A percentile compares a stretch with the other conserved stretches of the same genome.
Evolutionary conservation across 2,113 vertebrate genomes (phyloP).

Genomic region (Hassar affinis): DNA sequence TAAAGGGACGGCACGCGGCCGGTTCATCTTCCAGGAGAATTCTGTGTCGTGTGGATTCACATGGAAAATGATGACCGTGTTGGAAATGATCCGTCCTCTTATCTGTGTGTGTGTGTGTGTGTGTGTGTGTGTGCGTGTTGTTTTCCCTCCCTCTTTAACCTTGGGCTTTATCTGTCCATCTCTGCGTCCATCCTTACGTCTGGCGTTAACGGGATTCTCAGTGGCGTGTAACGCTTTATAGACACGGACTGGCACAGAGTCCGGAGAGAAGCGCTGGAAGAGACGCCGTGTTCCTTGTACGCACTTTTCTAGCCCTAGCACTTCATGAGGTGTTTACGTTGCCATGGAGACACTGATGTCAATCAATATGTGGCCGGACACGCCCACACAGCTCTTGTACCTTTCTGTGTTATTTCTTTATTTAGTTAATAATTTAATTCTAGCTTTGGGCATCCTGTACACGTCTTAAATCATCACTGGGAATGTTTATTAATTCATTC

Average conservation of each 20-base stretch:
- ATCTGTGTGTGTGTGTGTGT: constrained; percentile 13
- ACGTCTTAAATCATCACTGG: not conserved
- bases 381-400: not conserved
- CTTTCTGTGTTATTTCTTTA: no score
- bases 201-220: not conserved
- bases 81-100: not conserved
- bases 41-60: constrained; percentile 15
- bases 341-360: not conserved
- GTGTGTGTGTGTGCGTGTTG: no score
- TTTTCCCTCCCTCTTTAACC: not conserved
- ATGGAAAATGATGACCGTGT: constrained; percentile 5
- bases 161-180: not conserved
- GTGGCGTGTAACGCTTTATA: not conserved
- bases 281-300: not conserved
- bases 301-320: not conserved
- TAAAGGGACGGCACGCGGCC: not conserved
- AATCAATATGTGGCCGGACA: not conserved
- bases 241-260: no score
- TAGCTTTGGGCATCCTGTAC: not conserved
- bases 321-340: not conserved
- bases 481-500: no score
- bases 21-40: constrained; percentile 16
- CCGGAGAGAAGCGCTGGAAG: not conserved
- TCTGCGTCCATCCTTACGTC: not conserved
- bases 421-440: not conserved